phyloP scores from a whole-genome alignment of 2,888 invertebrate species.

The Amiota minor region DNA sequence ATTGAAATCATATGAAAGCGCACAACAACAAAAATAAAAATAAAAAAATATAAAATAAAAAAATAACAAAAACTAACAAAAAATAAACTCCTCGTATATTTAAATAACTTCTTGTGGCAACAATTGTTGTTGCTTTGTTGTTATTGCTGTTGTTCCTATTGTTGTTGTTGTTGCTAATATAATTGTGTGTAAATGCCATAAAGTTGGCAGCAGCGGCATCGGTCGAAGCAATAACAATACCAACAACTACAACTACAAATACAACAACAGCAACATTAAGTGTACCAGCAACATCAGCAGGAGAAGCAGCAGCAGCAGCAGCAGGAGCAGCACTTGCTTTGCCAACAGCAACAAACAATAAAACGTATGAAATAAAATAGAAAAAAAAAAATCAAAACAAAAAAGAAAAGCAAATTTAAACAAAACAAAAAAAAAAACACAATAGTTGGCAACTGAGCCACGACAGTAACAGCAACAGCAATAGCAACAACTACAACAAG shows the following conservation, averaged over 20 bases:
- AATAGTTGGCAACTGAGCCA: slow-evolving; percentile 63
- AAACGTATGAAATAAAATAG: slow-evolving; percentile 3
- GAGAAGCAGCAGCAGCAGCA: slow-evolving; percentile 6
- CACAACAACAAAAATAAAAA: slow-evolving; percentile 52
- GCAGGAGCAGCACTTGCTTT: slow-evolving; percentile 16
- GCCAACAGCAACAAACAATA: slow-evolving; percentile 23
- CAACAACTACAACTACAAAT: slow-evolving; percentile 16
- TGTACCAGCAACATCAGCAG: slow-evolving; percentile 2
- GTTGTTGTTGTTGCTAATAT: slow-evolving; percentile 30
- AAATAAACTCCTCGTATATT: slow-evolving; percentile 32
- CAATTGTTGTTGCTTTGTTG: slow-evolving; percentile 24
- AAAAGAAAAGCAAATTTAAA: neutral
- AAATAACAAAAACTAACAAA: slow-evolving; percentile 56
- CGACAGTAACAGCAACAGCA: slow-evolving; percentile 60
- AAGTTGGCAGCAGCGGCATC: slow-evolving; percentile 41
- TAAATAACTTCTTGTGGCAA: slow-evolving; percentile 38
- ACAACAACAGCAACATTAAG: slow-evolving; percentile 1
- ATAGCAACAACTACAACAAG: slow-evolving; percentile 23
- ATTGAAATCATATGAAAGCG: slow-evolving; percentile 27
- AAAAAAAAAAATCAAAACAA: neutral
- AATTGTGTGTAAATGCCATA: slow-evolving; percentile 37
- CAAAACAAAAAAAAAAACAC: neutral
- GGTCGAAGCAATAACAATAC: slow-evolving; percentile 12
- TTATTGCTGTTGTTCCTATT: slow-evolving; percentile 37
- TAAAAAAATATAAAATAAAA: slow-evolving; percentile 65